Evolutionary conservation across 2,113 vertebrate genomes (phyloP).

Genomic region (Labrus mixtus): DNA sequence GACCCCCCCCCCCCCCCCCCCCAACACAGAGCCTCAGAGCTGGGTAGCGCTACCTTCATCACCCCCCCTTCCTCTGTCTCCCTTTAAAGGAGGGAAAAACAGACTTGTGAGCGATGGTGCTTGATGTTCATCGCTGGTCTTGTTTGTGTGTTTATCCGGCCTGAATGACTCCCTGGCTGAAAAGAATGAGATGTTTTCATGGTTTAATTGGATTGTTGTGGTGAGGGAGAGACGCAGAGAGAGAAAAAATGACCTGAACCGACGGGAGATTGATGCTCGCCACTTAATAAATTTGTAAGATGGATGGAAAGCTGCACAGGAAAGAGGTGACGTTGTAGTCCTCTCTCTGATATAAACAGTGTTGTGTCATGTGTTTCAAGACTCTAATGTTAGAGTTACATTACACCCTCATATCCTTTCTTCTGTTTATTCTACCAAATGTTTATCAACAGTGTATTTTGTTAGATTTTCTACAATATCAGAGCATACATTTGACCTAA

Average conservation of each 20-base stretch:
- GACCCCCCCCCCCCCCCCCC: background rate
- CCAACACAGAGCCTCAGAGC: slow-evolving; percentile 25
- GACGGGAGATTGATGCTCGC: background rate
- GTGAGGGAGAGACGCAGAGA: background rate
- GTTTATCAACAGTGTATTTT: too few relatives aligned
- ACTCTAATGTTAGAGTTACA: background rate
- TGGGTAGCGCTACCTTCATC: slow-evolving; percentile 3
- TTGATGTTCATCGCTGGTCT: slow-evolving; percentile 43
- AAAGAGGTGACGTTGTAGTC: background rate
- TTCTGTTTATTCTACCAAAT: background rate
- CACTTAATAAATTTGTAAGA: slow-evolving; percentile 10
- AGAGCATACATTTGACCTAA: too few relatives aligned
- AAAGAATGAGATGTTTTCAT: slow-evolving; percentile 32
- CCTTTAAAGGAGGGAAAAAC: slow-evolving; percentile 14
- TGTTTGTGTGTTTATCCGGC: slow-evolving; percentile 49
- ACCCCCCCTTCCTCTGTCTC: background rate
- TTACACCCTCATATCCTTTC: background rate
- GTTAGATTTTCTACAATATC: too few relatives aligned
- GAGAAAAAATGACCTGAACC: background rate
- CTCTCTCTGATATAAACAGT: background rate
- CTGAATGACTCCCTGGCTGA: slow-evolving; percentile 36
- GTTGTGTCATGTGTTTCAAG: background rate
- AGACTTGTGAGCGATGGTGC: slow-evolving; percentile 16
- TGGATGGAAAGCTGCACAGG: background rate
- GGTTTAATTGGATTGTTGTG: slow-evolving; percentile 56